A percentile compares a stretch with the other conserved stretches of the same genome.
phyloP scores from a whole-genome alignment of 2,113 vertebrate species.

The Microtus montanus region DNA sequence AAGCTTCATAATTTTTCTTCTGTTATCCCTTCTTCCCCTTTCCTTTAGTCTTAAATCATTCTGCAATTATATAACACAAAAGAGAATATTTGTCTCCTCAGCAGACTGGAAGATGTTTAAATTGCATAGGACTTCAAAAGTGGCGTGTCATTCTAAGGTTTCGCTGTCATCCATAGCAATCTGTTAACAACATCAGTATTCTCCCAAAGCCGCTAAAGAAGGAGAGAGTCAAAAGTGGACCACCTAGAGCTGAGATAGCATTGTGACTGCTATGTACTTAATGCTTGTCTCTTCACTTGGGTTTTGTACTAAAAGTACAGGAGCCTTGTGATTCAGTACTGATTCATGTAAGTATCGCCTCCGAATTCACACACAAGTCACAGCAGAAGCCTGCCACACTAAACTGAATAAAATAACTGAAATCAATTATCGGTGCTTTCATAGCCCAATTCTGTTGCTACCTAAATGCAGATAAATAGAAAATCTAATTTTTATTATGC shows the following conservation, averaged over 20 bases:
- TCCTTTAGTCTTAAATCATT: not conserved
- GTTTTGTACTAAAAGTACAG: conserved; percentile 31
- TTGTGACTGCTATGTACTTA: not conserved
- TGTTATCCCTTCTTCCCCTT: not conserved
- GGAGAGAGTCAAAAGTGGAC: not conserved
- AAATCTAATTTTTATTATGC: conserved; percentile 74
- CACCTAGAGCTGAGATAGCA: not conserved
- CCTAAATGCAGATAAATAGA: conserved; percentile 70
- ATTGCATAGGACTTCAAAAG: not conserved
- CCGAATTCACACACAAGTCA: conserved; percentile 31
- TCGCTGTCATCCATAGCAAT: not conserved
- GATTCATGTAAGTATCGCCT: not conserved
- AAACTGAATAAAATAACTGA: conserved; percentile 56
- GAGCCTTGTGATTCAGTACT: not conserved
- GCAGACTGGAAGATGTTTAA: not conserved
- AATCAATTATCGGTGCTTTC: conserved; percentile 63
- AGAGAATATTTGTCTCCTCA: not conserved
- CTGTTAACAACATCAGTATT: not conserved
- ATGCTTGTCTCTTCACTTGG: not conserved
- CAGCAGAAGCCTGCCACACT: not conserved
- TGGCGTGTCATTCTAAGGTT: not conserved
- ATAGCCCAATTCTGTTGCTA: conserved; percentile 62
- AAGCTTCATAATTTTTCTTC: not conserved
- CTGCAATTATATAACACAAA: not conserved
- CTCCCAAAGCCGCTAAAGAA: not conserved